A percentile compares a stretch with the other conserved stretches of the same genome.
These are phyloP conservation scores for Mallotus villosus DNA, from an alignment of 2,797 vertebrate genomes.

Conservation along the genomic window DNA sequence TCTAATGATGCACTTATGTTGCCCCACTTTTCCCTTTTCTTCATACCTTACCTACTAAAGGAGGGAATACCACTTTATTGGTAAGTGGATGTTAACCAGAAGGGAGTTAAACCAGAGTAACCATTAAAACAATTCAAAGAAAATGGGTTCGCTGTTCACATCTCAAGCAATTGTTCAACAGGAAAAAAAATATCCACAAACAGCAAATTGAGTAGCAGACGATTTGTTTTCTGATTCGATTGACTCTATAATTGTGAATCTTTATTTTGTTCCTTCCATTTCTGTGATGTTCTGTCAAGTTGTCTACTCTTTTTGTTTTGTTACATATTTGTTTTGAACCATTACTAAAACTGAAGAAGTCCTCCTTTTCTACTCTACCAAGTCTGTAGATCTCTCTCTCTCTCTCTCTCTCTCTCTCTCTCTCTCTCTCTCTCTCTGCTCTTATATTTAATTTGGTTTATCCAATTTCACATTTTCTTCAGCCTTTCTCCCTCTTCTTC, in stretches of 20 bases:
- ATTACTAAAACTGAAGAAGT: slow-evolving; percentile 75
- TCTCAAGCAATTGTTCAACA: slow-evolving; percentile 94
- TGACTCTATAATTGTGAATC: slow-evolving; percentile 97
- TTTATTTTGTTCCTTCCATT: slow-evolving; percentile 92
- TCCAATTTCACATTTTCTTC: slow-evolving; percentile 70
- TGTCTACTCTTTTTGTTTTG: slow-evolving; percentile 77
- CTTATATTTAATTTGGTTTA: slow-evolving; percentile 74
- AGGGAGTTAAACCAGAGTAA: slow-evolving; percentile 95
- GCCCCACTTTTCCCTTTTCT: slow-evolving; percentile 99
- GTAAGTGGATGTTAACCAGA: slow-evolving; percentile 99
- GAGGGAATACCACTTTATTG: slow-evolving; percentile 99
- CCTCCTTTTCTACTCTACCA: slow-evolving; percentile 76
- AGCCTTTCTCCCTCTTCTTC: slow-evolving; percentile 71
- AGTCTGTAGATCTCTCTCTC: slow-evolving; percentile 72
- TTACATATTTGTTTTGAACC: slow-evolving; percentile 77
- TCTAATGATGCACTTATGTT: slow-evolving; percentile 99
- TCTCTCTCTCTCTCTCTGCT: slow-evolving; percentile 66
- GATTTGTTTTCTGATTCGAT: slow-evolving; percentile 92
- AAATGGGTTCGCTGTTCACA: slow-evolving; percentile 97
- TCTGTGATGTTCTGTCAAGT: slow-evolving; percentile 94
- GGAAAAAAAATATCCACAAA: slow-evolving; percentile 86
- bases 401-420: slow-evolving; percentile 49
- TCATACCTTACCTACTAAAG: slow-evolving; percentile 99
- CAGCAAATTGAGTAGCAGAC: slow-evolving; percentile 86
- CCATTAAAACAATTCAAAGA: slow-evolving; percentile 82